phyloP scores from a whole-genome alignment of 2,888 invertebrate species.

The Carabus problematicus region DNA sequence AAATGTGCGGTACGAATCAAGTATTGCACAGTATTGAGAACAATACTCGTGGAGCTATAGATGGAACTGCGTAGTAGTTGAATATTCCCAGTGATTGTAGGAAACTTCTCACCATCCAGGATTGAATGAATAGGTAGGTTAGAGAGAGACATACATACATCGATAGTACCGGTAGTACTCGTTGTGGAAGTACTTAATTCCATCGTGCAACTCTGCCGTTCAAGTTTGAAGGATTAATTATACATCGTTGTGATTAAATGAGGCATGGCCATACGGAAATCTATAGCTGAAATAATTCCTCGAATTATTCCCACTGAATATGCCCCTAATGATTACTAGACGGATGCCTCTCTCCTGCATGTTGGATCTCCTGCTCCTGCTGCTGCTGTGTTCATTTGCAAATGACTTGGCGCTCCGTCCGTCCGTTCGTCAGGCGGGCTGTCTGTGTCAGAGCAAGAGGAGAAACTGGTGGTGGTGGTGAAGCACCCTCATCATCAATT shows the following conservation, averaged over 20 bases:
- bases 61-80: neutral
- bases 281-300: slow-evolving; percentile 54
- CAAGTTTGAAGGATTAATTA: slow-evolving; percentile 37
- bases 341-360: slow-evolving; percentile 48
- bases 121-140: neutral
- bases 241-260: slow-evolving; percentile 43
- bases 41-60: slow-evolving; percentile 48
- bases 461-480: slow-evolving; percentile 5
- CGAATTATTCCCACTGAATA: slow-evolving; percentile 60
- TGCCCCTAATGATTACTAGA: slow-evolving; percentile 59
- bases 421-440: slow-evolving; percentile 48
- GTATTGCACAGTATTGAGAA: slow-evolving; percentile 42
- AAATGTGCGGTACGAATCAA: no score
- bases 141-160: no score
- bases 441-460: slow-evolving; percentile 45
- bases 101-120: neutral
- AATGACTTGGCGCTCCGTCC: slow-evolving; percentile 55
- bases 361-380: no score
- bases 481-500: slow-evolving; percentile 48
- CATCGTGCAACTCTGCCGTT: slow-evolving; percentile 1
- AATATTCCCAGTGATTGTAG: no score
- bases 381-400: slow-evolving; percentile 57
- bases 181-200: neutral
- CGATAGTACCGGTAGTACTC: no score
- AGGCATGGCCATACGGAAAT: slow-evolving; percentile 39